Percentiles rank a stretch among this genome's conserved stretches.
Evolutionary conservation across 2,888 invertebrate genomes (phyloP).

Genomic region (Sminthurinus aureus): DNA sequence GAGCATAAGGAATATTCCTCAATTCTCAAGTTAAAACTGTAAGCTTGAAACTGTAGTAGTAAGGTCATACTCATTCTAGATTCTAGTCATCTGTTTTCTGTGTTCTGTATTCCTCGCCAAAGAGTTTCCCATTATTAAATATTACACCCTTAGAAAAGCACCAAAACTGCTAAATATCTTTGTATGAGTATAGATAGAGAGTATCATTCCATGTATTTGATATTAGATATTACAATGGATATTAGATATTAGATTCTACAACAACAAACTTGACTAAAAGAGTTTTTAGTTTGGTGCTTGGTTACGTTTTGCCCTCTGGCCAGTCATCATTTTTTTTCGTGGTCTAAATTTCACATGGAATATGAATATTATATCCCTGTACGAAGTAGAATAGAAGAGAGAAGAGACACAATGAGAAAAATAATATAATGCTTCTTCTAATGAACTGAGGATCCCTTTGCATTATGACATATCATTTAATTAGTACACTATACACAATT

Average conservation of each 20-base stretch:
- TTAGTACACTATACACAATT: conserved; percentile 38
- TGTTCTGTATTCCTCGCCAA: not conserved
- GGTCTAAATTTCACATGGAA: not conserved
- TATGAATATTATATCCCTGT: not conserved
- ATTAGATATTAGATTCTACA: not conserved
- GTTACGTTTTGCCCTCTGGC: not conserved
- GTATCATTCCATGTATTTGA: not conserved
- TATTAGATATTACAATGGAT: not conserved
- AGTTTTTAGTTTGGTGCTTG: not conserved
- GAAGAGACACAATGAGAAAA: conserved; percentile 35
- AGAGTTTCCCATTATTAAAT: not conserved
- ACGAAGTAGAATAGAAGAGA: conserved; percentile 23
- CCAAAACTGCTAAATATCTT: conserved; percentile 10
- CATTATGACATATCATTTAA: conserved; percentile 40
- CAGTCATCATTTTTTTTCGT: not conserved
- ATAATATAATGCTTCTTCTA: conserved; percentile 45
- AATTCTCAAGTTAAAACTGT: not conserved
- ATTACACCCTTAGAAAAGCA: not conserved
- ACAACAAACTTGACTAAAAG: not conserved
- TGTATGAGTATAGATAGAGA: not conserved
- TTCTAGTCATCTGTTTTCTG: not conserved
- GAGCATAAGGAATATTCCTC: no score
- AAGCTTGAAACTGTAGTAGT: not conserved
- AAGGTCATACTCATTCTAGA: not conserved
- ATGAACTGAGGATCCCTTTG: conserved; percentile 43